Evolutionary conservation across 2,797 vertebrate genomes (phyloP).

Genomic region (Rhinichthys osculus): DNA sequence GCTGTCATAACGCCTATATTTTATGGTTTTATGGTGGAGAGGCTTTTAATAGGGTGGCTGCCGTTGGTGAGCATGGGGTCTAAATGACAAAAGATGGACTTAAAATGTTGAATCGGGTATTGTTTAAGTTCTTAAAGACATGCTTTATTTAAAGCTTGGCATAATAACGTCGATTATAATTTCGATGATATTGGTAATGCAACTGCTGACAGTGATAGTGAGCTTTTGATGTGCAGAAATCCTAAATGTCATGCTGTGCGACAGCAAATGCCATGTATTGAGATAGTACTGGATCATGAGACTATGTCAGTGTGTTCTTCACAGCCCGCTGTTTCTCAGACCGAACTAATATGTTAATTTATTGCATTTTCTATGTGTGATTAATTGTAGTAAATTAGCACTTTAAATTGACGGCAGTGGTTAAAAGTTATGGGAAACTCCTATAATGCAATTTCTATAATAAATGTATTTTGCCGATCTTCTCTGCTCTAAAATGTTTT

Average conservation of each 20-base stretch:
- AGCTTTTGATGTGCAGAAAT: not conserved
- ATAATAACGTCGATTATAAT: not conserved
- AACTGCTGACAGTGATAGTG: not conserved
- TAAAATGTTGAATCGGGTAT: not conserved
- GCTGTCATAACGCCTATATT: constrained; percentile 13
- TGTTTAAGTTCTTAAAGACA: not conserved
- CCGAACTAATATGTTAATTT: not conserved
- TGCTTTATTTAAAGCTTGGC: not conserved
- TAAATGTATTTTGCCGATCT: not conserved
- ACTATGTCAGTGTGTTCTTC: not conserved
- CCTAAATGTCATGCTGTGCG: not conserved
- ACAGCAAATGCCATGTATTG: not conserved
- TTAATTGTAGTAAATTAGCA: not conserved
- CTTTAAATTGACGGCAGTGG: not conserved
- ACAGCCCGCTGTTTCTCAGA: not conserved
- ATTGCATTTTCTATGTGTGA: not conserved
- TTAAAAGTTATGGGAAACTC: not conserved
- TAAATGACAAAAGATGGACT: not conserved
- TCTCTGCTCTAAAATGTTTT: not conserved
- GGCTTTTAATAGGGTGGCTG: not conserved
- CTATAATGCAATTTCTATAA: not conserved
- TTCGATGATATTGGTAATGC: not conserved
- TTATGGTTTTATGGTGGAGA: constrained; percentile 26
- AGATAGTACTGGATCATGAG: not conserved
- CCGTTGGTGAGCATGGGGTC: not conserved